These are phyloP conservation scores for Cavia aperea DNA, from an alignment of 2,113 vertebrate genomes.

Conservation along the genomic window DNA sequence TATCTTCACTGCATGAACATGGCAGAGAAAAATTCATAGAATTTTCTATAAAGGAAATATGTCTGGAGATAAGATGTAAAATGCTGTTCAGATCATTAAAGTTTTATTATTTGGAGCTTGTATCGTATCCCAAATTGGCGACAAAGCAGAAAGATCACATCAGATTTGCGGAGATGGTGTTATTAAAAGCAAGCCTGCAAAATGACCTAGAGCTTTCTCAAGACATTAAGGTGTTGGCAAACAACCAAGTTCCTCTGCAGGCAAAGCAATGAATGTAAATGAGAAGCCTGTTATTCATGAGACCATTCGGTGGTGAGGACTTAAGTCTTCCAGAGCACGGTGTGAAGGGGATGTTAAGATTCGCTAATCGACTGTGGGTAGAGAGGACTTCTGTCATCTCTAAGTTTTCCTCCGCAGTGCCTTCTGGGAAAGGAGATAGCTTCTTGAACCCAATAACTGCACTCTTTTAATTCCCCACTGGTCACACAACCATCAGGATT, in stretches of 20 bases:
- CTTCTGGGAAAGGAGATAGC: neutral
- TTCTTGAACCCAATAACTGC: neutral
- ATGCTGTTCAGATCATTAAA: slow-evolving; percentile 32
- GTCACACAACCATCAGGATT: neutral
- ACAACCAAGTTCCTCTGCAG: slow-evolving; percentile 37
- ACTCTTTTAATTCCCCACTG: slow-evolving; percentile 6
- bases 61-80: slow-evolving; percentile 31
- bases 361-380: neutral
- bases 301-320: neutral
- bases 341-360: neutral
- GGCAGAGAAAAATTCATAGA: slow-evolving; percentile 28
- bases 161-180: slow-evolving; percentile 24
- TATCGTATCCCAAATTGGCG: slow-evolving; percentile 13
- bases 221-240: slow-evolving; percentile 52
- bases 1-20: neutral
- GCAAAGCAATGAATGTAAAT: slow-evolving; percentile 47
- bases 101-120: slow-evolving; percentile 46
- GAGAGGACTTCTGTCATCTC: neutral
- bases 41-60: slow-evolving; percentile 29
- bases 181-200: slow-evolving; percentile 49
- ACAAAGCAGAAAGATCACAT: slow-evolving; percentile 55
- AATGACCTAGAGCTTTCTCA: slow-evolving; percentile 51
- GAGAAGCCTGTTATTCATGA: slow-evolving; percentile 39
- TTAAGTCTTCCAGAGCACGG: slow-evolving; percentile 15
- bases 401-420: neutral